A percentile compares a stretch with the other conserved stretches of the same genome.
phyloP scores from a whole-genome alignment of 2,797 vertebrate species.

The Myotis myotis region DNA sequence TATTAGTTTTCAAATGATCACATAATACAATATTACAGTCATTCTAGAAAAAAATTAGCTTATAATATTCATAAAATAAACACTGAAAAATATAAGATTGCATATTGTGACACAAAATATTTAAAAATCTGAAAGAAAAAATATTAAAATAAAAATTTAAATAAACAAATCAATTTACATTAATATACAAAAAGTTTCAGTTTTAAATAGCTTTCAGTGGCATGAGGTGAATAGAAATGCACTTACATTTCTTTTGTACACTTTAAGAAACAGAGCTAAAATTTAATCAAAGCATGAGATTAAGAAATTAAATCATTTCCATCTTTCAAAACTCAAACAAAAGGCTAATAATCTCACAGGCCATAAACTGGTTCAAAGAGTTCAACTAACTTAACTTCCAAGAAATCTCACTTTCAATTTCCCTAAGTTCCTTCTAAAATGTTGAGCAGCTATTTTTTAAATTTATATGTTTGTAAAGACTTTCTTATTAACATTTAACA shows the following conservation, averaged over 20 bases:
- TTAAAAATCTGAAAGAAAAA: constrained; percentile 66
- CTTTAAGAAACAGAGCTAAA: constrained; percentile 51
- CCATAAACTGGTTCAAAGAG: constrained; percentile 63
- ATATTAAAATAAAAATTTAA: constrained; percentile 73
- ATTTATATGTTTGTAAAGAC: constrained; percentile 38
- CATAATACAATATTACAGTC: constrained; percentile 78
- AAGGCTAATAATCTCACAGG: neutral
- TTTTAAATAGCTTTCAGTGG: constrained; percentile 50
- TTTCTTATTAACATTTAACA: constrained; percentile 51
- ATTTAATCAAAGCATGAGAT: constrained; percentile 55
- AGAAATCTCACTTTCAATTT: constrained; percentile 56
- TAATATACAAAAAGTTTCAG: constrained; percentile 71
- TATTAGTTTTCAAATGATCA: constrained; percentile 80
- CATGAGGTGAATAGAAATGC: constrained; percentile 30
- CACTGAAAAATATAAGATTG: constrained; percentile 71
- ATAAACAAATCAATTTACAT: constrained; percentile 78
- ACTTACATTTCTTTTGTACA: constrained; percentile 69
- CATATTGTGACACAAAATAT: constrained; percentile 72
- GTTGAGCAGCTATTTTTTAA: neutral
- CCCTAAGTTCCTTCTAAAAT: neutral
- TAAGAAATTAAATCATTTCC: constrained; percentile 62
- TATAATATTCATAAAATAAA: constrained; percentile 76
- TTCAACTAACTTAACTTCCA: constrained; percentile 35
- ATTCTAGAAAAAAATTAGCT: constrained; percentile 76
- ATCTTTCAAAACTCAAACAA: constrained; percentile 67